A percentile compares a stretch with the other conserved stretches of the same genome.
These are phyloP conservation scores for Morus bassanus DNA, from an alignment of 2,797 vertebrate genomes.

Conservation along the genomic window DNA sequence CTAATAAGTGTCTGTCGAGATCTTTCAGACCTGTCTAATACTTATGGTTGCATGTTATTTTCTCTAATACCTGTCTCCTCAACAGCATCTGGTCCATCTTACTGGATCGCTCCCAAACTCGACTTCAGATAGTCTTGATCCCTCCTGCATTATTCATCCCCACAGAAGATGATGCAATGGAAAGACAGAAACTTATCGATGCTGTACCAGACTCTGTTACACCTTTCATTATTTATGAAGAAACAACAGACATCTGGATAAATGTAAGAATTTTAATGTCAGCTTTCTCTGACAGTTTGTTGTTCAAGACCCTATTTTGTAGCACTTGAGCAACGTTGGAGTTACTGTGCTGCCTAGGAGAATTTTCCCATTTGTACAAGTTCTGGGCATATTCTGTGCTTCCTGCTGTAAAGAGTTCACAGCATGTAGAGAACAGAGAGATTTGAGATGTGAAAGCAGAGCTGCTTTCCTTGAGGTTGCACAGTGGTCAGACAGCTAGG, in stretches of 20 bases:
- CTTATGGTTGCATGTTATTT: constrained; percentile 1
- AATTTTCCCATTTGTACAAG: not conserved
- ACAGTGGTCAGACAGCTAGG: not conserved
- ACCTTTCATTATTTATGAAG: constrained; percentile 82
- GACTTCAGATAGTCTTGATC: constrained; percentile 83
- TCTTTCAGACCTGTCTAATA: not conserved
- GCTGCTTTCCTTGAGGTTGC: not conserved
- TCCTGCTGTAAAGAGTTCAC: not conserved
- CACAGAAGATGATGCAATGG: constrained; percentile 78
- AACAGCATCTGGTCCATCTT: constrained; percentile 82
- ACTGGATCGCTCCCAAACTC: constrained; percentile 81
- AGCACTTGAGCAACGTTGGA: accelerated
- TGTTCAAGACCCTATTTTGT: not conserved
- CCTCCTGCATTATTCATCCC: constrained; percentile 81
- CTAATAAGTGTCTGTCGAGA: not conserved
- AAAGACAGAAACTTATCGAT: constrained; percentile 77
- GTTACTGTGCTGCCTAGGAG: not conserved
- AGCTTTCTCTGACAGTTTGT: not conserved
- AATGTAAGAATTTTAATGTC: constrained; percentile 74
- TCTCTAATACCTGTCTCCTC: constrained; percentile 43
- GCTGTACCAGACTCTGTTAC: constrained; percentile 77
- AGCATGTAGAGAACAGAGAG: not conserved
- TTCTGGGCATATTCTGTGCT: not conserved
- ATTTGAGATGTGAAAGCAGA: not conserved
- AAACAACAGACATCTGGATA: constrained; percentile 84